Base-by-base conservation (phyloP, 1,140 invertebrate genomes). In the Drosophila suzukii region DNA sequence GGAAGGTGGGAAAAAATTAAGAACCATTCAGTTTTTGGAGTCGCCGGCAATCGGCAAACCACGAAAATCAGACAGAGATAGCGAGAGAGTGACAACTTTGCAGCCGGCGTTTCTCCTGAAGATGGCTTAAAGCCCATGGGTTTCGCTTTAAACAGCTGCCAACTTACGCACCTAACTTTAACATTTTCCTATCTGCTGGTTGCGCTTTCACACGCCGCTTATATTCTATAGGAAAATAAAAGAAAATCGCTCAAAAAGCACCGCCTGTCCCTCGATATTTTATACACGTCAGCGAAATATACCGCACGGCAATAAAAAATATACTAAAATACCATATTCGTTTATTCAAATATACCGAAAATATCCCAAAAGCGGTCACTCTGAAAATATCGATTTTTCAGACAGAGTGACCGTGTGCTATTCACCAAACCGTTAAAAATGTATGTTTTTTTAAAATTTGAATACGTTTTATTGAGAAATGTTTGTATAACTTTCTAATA, bases 211-310 rank as follows among this genome's bases (percentile, higher is more conserved):
- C 76, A 75, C 80, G 80, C 80, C 32, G n/a, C 84, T 80, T 88
- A 84, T 65, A 68, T 71, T 59, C 76, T 78, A 83, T 75, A 80
- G 75, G 75, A 89, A 80, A 80, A 71, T 72, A 84, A 79, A 51
- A 75, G 75, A 46, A 71, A 68, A 72, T 41, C 47, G 46, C 80
- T 34, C 49, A 51, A 51, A 51, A 51, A 71, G 63, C 81, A 83
- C 80, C 78, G 81, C 81, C 81, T 82, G 76, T 74, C 66, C 65
- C 46, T 56, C 49, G 49, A 51, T 51, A 61, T 63, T 66, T 75
- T 76, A 74, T 71, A 82, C 79, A 84, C 81, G 80, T 84, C 76
- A 84, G 79, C 79, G 43, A 34, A 34, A 34, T 34, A 34, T 34
- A 34, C 32, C 32, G 32, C 8, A 2, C 8, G 8, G 32, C 32